Base-by-base conservation (phyloP, 1,140 invertebrate genomes). In the Acromyrmex echinatior region DNA sequence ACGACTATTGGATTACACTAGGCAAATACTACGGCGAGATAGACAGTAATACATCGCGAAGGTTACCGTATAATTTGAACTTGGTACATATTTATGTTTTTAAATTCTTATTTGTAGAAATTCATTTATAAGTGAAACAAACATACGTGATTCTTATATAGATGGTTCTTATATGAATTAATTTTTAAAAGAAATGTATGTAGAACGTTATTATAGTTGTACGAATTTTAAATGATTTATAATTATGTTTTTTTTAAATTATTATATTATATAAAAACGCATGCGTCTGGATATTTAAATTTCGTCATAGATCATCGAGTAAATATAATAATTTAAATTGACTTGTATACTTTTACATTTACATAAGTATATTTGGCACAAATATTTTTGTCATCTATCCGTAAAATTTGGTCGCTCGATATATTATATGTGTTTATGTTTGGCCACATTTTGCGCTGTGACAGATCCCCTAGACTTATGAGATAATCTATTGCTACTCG, bases 401-500 rank as follows among this genome's bases (percentile, higher is more conserved):
- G 35, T 10, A 14, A 18, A 71, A 25, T 16, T 68, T 28, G 16
- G 18, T 35, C 18, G 70, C 18, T 74, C 12, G 56, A 58, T 39
- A 65, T 18, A n/a, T 45, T 45, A 16, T 35, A 10, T 6, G 25
- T 78, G n/a, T 82, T 60, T 74, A 39, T 18, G 25, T 76, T 63
- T 35, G 5, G 56, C 28, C 56, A 39, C 74, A 63, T 76, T 74
- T 76, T 62, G 62, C 28, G 56, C 68, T 21, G 25, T 62, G 39
- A 62, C 56, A 74, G n/a, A 3, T 21, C 12, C 18, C 56, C 14
- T 35, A 35, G 31, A 63, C 39, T 84, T 76, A 35, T 31, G 39
- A 74, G 25, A 76, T 74, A 51, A 84, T 84, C 39, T 39, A 84
- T 84, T 84, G 80, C 39, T 25, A 62, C 25, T 70, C 31, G 31